A percentile compares a stretch with the other conserved stretches of the same genome.
phyloP scores from a whole-genome alignment of 2,888 invertebrate genomes.

The Scaeva pyrastri region DNA sequence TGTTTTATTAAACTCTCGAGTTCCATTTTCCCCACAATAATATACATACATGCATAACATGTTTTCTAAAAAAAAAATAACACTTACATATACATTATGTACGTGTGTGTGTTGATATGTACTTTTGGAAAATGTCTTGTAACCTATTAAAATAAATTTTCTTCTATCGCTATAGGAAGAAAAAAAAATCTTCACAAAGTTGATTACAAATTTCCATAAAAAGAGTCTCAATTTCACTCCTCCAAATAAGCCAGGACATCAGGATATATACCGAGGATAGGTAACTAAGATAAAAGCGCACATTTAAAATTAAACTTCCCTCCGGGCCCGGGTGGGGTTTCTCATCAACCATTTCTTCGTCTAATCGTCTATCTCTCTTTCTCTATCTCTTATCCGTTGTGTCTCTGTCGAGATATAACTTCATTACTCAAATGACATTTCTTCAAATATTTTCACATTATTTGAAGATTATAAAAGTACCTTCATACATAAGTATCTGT shows the following conservation, averaged over 20 bases:
- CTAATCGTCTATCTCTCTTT: not conserved
- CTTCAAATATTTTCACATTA: slow-evolving; percentile 39
- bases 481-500: slow-evolving; percentile 1
- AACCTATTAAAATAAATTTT: not conserved
- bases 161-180: not conserved
- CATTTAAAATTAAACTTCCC: slow-evolving; percentile 9
- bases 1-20: no score
- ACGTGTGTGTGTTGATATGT: no score
- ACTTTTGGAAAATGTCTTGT: not conserved
- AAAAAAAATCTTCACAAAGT: slow-evolving; percentile 1
- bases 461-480: slow-evolving; percentile 34
- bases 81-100: no score
- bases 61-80: no score
- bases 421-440: slow-evolving; percentile 8
- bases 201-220: slow-evolving; percentile 1
- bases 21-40: no score
- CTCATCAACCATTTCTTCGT: no score
- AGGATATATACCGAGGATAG: not conserved
- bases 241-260: not conserved
- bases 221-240: not conserved
- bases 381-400: no score
- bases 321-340: not conserved
- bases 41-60: no score
- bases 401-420: not conserved
- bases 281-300: not conserved